Evolutionary conservation across 2,797 vertebrate species (phyloP).

Genomic region (Danio choprae): DNA sequence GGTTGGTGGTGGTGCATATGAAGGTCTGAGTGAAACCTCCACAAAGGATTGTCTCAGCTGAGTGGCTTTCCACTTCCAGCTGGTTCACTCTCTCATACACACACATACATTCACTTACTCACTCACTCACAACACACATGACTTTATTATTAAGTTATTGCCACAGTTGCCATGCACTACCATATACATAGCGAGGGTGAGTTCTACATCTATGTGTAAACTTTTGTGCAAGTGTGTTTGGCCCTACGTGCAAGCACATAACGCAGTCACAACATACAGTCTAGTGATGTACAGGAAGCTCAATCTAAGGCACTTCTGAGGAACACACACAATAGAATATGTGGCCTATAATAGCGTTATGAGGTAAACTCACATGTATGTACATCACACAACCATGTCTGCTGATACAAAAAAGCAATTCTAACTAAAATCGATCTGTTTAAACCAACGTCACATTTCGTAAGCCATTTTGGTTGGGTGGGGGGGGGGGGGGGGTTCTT

Average conservation of each 20-base stretch:
- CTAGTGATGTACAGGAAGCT: slow-evolving; percentile 66
- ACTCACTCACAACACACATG: slow-evolving; percentile 40
- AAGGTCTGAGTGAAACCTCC: slow-evolving; percentile 53
- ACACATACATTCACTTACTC: slow-evolving; percentile 44
- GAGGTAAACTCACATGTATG: slow-evolving; percentile 62
- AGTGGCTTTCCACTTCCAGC: slow-evolving; percentile 41
- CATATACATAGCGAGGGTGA: slow-evolving; percentile 61
- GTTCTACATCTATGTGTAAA: slow-evolving; percentile 61
- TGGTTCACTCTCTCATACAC: slow-evolving; percentile 54
- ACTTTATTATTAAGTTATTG: slow-evolving; percentile 64
- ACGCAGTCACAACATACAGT: slow-evolving; percentile 49
- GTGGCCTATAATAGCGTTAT: slow-evolving; percentile 41
- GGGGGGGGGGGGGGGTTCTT: slow-evolving; percentile 65
- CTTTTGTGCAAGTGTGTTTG: slow-evolving; percentile 63
- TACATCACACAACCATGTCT: slow-evolving; percentile 61
- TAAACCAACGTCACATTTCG: slow-evolving; percentile 45
- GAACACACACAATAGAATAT: slow-evolving; percentile 48
- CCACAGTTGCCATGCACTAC: slow-evolving; percentile 70
- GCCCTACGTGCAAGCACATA: slow-evolving; percentile 57
- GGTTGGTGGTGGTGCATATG: slow-evolving; percentile 37
- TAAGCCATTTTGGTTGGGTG: slow-evolving; percentile 64
- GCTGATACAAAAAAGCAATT: slow-evolving; percentile 39
- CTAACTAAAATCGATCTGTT: slow-evolving; percentile 57
- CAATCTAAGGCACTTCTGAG: slow-evolving; percentile 75
- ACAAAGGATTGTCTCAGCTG: slow-evolving; percentile 72